Evolutionary conservation across 2,113 vertebrate species (phyloP).

Genomic region (Atlantisia rogersi): DNA sequence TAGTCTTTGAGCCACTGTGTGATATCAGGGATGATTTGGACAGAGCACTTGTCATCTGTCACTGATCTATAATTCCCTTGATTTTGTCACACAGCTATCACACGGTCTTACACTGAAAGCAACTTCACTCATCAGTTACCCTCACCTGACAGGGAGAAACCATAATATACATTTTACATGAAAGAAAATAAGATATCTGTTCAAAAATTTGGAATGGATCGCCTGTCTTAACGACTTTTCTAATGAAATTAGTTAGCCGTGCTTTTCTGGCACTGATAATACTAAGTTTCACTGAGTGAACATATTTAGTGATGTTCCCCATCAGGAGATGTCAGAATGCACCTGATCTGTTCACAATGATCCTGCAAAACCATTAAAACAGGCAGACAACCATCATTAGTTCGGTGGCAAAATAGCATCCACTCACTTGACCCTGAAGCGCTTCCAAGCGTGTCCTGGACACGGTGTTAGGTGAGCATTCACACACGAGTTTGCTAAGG

Average conservation of each 20-base stretch:
- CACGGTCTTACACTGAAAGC: neutral
- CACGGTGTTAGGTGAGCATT: neutral
- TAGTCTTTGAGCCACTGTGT: neutral
- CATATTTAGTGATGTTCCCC: neutral
- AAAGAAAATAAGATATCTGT: neutral
- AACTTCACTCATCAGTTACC: neutral
- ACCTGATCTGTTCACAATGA: neutral
- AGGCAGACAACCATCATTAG: neutral
- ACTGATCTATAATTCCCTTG: neutral
- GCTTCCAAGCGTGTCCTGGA: neutral
- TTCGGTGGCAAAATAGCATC: neutral
- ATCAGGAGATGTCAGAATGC: neutral
- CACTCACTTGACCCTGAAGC: neutral
- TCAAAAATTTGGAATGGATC: neutral
- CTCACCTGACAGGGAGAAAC: neutral
- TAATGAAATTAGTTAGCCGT: neutral
- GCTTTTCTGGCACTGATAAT: neutral
- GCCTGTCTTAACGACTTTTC: neutral
- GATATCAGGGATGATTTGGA: neutral
- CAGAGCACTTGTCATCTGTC: neutral
- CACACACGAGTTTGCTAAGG: accelerated
- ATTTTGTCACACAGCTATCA: neutral
- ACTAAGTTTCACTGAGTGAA: neutral
- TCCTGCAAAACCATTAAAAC: neutral
- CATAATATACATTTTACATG: neutral